phyloP scores from a whole-genome alignment of 2,888 invertebrate genomes.

The Lasioglossum leucozonium region DNA sequence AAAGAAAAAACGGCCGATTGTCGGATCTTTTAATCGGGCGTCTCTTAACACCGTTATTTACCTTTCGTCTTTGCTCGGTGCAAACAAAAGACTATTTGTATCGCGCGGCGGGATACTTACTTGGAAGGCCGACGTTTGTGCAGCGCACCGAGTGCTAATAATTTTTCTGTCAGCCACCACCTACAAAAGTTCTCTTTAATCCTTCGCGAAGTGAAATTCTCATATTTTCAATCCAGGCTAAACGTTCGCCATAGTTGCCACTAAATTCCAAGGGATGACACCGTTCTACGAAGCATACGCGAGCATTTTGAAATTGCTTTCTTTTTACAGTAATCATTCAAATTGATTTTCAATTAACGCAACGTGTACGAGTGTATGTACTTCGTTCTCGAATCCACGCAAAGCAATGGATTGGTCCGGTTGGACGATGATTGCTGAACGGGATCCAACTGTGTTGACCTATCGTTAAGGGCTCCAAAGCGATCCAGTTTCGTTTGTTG shows the following conservation, averaged over 20 bases:
- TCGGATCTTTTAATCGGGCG: slow-evolving; percentile 56
- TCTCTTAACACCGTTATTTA: slow-evolving; percentile 54
- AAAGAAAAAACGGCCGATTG: background rate
- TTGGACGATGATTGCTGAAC: background rate
- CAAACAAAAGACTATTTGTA: slow-evolving; percentile 64
- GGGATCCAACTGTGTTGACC: background rate
- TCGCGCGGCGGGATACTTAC: slow-evolving; percentile 36
- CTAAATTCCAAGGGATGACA: background rate
- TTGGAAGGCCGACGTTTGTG: slow-evolving; percentile 34
- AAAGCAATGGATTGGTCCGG: background rate
- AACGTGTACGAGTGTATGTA: background rate
- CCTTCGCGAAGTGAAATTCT: background rate
- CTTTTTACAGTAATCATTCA: no score
- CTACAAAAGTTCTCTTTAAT: slow-evolving; percentile 20
- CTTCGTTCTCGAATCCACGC: background rate
- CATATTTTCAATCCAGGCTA: background rate
- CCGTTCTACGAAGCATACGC: background rate
- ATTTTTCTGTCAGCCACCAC: slow-evolving; percentile 34
- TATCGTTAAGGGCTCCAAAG: background rate
- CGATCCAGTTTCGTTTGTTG: background rate
- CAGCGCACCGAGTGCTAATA: slow-evolving; percentile 34
- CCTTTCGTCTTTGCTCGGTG: slow-evolving; percentile 61
- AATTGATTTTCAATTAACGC: background rate
- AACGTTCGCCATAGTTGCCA: background rate
- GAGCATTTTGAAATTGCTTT: background rate